These are phyloP conservation scores for Poecilia velifera DNA, from an alignment of 2,797 vertebrate species.

Conservation along the genomic window DNA sequence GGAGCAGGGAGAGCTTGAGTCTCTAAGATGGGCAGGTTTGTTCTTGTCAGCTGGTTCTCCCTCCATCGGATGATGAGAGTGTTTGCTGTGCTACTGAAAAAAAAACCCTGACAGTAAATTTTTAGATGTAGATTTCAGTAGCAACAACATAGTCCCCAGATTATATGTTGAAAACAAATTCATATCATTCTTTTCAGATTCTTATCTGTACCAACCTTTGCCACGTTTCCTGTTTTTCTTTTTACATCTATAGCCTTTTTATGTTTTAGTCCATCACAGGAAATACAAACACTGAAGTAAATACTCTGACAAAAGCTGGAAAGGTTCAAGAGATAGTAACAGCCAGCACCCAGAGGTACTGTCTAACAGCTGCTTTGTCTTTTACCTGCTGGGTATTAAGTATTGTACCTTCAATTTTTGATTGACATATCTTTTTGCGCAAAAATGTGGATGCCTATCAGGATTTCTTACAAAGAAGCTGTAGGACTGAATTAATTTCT, in stretches of 20 bases:
- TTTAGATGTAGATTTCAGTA: too few species aligned
- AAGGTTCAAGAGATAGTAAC: not conserved
- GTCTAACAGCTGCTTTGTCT: not conserved
- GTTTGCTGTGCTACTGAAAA: not conserved
- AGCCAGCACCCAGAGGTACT: not conserved
- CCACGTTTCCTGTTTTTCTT: not conserved
- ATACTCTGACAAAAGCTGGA: not conserved
- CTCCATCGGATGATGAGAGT: not conserved
- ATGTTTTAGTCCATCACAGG: not conserved
- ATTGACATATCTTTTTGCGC: not conserved
- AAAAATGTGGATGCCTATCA: not conserved
- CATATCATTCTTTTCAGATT: not conserved
- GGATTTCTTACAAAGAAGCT: not conserved
- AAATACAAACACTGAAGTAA: not conserved
- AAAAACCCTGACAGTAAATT: not conserved
- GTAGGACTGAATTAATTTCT: constrained; percentile 23
- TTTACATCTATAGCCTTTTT: not conserved
- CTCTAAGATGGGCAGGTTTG: constrained; percentile 40
- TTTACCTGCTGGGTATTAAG: not conserved
- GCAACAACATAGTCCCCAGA: too few species aligned
- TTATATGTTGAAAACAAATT: not conserved
- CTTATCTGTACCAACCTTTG: not conserved
- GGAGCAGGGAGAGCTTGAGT: constrained; percentile 26
- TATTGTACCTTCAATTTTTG: constrained; percentile 7
- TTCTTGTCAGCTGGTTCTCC: not conserved